A percentile compares a stretch with the other conserved stretches of the same genome.
Evolutionary conservation across 2,797 vertebrate species (phyloP).

Genomic region (Gobionotothen gibberifrons): DNA sequence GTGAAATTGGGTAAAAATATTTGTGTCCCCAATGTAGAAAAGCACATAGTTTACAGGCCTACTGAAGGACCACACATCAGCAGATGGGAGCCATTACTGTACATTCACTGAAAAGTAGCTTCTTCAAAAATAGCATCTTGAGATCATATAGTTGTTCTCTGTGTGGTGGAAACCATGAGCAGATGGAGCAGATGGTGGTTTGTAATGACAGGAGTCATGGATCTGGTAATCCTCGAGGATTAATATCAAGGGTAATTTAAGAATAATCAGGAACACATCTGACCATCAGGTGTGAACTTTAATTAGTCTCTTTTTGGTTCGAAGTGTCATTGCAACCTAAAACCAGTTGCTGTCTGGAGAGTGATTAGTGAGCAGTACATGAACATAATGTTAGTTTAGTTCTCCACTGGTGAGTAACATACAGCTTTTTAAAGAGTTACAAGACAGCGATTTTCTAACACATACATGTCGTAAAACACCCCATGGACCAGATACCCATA

Average conservation of each 20-base stretch:
- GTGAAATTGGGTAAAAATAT: background rate
- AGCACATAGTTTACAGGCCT: background rate
- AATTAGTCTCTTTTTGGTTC: background rate
- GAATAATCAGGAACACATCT: constrained; percentile 3
- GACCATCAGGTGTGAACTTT: background rate
- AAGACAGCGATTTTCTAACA: too few species aligned
- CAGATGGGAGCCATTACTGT: background rate
- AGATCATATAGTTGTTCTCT: background rate
- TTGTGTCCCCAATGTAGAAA: background rate
- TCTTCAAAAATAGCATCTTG: constrained; percentile 11
- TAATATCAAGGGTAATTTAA: background rate
- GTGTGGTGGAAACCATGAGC: constrained; percentile 18
- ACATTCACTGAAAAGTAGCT: background rate
- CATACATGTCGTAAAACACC: too few species aligned
- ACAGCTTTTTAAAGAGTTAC: too few species aligned
- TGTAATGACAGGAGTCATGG: constrained; percentile 2
- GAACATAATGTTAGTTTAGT: too few species aligned
- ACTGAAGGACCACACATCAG: background rate
- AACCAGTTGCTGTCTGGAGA: too few species aligned
- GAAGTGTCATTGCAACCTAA: too few species aligned
- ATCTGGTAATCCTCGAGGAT: constrained; percentile 24
- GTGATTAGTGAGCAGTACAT: too few species aligned
- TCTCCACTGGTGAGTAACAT: too few species aligned
- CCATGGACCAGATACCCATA: too few species aligned
- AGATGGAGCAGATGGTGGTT: constrained; percentile 2